A percentile compares a stretch with the other conserved stretches of the same genome.
These are phyloP conservation scores for Drosophila kohkoa DNA, from an alignment of 1,140 invertebrate genomes.

Conservation along the genomic window DNA sequence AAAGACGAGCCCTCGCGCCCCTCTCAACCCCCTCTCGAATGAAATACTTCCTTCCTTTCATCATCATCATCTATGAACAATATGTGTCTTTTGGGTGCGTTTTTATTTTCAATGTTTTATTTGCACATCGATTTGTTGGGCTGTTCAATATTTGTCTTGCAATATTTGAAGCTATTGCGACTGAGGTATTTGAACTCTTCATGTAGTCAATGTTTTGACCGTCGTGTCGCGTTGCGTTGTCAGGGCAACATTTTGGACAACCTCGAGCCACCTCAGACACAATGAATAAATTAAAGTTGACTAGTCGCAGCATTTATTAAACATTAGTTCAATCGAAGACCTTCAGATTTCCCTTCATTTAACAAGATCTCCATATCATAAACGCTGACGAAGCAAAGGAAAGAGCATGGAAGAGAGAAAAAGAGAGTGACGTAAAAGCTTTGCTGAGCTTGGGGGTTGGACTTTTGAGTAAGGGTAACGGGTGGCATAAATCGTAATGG, in stretches of 20 bases:
- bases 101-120: neutral
- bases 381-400: neutral
- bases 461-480: neutral
- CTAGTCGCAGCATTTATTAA: slow-evolving; percentile 4
- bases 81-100: slow-evolving; percentile 14
- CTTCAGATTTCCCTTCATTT: slow-evolving; percentile 1
- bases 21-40: neutral
- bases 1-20: slow-evolving; percentile 4
- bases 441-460: slow-evolving; percentile 10
- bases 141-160: neutral
- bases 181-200: slow-evolving; percentile 37
- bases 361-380: neutral
- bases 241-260: slow-evolving; percentile 25
- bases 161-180: neutral
- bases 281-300: slow-evolving; percentile 9
- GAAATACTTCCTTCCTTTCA: neutral
- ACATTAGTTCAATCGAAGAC: slow-evolving; percentile 8
- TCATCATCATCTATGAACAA: slow-evolving; percentile 11
- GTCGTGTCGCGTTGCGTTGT: slow-evolving; percentile 8
- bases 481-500: neutral
- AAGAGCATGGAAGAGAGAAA: neutral
- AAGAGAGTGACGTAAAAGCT: slow-evolving; percentile 14
- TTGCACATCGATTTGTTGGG: slow-evolving; percentile 16
- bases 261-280: neutral
- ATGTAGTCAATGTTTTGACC: slow-evolving; percentile 34